phyloP scores from a whole-genome alignment of 2,797 vertebrate genomes.

The Lithobates sylvaticus region DNA sequence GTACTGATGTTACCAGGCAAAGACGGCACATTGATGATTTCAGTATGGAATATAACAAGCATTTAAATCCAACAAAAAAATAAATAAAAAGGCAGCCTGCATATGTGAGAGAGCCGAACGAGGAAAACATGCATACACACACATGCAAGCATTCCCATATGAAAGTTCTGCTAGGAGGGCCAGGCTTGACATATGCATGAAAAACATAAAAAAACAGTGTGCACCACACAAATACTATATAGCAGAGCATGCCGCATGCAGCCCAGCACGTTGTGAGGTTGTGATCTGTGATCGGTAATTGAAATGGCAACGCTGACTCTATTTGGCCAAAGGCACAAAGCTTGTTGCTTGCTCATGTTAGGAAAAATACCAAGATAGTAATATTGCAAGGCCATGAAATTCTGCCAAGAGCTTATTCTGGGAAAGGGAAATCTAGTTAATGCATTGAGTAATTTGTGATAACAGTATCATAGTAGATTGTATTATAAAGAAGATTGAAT shows the following conservation, averaged over 20 bases:
- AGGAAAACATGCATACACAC: neutral
- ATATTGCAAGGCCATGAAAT: neutral
- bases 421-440: neutral
- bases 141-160: neutral
- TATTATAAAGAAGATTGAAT: neutral
- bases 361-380: neutral
- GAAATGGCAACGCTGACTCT: neutral
- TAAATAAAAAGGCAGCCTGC: neutral
- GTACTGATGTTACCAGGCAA: neutral
- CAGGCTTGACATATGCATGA: neutral
- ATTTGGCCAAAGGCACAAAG: neutral
- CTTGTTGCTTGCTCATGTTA: neutral
- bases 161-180: neutral
- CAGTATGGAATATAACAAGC: neutral
- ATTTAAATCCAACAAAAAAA: no score
- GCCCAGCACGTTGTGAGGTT: neutral
- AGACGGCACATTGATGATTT: neutral
- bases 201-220: neutral
- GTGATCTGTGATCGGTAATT: slow-evolving; percentile 8
- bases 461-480: neutral
- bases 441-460: neutral
- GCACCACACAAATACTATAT: neutral
- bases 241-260: slow-evolving; percentile 13
- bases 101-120: neutral
- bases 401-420: neutral